phyloP scores from a whole-genome alignment of 2,797 vertebrate species.

The Sebastes variabilis region DNA sequence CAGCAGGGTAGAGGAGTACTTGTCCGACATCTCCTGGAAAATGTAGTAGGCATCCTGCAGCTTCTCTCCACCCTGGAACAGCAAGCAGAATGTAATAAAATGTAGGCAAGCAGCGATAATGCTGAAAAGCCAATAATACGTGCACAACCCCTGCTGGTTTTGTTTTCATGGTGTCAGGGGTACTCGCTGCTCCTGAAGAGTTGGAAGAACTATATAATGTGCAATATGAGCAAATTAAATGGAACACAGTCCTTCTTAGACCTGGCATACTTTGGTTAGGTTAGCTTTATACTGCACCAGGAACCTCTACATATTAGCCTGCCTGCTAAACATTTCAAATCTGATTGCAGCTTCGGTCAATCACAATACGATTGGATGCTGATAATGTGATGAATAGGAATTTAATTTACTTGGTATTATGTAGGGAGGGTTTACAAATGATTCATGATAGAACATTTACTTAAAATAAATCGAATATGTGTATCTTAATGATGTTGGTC shows the following conservation, averaged over 20 bases:
- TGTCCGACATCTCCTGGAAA: conserved; percentile 98
- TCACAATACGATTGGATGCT: background rate
- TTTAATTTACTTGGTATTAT: background rate
- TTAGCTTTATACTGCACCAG: background rate
- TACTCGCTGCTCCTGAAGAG: background rate
- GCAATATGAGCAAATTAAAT: background rate
- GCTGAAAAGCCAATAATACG: background rate
- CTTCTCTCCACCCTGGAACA: conserved; percentile 92
- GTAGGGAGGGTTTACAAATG: background rate
- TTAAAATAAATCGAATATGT: background rate
- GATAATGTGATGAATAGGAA: background rate
- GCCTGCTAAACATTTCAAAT: background rate
- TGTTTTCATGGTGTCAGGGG: background rate
- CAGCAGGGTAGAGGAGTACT: conserved; percentile 91
- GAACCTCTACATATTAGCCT: background rate
- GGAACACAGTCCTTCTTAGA: background rate
- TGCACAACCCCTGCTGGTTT: background rate
- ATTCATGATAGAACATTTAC: background rate
- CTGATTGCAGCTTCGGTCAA: background rate
- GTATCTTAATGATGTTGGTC: background rate
- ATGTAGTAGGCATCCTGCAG: conserved; percentile 97
- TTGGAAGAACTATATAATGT: background rate
- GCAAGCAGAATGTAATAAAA: conserved; percentile 6
- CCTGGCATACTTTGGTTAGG: background rate
- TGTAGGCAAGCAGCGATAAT: background rate